These are phyloP conservation scores for Criorhina ranunculi DNA, from an alignment of 2,888 invertebrate genomes.

Conservation along the genomic window DNA sequence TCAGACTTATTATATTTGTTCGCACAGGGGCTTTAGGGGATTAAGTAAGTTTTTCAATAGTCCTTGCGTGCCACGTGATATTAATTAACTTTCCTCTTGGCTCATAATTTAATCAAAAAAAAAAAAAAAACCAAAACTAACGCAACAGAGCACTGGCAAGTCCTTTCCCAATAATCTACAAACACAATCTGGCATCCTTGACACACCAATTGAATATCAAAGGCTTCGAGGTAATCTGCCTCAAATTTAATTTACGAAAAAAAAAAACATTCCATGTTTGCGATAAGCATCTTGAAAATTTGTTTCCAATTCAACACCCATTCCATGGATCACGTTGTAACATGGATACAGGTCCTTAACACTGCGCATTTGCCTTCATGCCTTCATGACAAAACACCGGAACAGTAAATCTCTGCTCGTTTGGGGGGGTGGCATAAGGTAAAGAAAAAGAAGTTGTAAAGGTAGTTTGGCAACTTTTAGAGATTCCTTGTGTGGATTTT, in stretches of 20 bases:
- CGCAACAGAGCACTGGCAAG: conserved; percentile 6
- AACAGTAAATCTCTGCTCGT: conserved; percentile 46
- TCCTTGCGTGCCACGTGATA: conserved; percentile 18
- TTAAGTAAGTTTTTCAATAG: conserved; percentile 63
- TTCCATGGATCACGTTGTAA: not conserved
- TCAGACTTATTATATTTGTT: conserved; percentile 43
- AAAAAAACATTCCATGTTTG: not conserved
- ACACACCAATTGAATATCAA: conserved; percentile 45
- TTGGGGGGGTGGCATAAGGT: not conserved
- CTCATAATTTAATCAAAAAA: conserved; percentile 58
- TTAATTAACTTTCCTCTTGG: conserved; percentile 63
- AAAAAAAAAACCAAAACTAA: conserved; percentile 7
- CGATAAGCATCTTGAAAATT: conserved; percentile 37
- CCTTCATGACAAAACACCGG: conserved; percentile 48
- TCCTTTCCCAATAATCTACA: conserved; percentile 10
- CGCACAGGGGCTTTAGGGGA: not conserved
- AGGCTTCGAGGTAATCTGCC: conserved; percentile 23
- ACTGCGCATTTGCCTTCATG: conserved; percentile 49
- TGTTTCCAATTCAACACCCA: conserved; percentile 48
- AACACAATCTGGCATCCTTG: conserved; percentile 34
- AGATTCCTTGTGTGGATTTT: conserved; percentile 43
- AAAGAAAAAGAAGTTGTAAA: conserved; percentile 14
- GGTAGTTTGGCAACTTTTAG: conserved; percentile 53
- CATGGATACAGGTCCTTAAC: conserved; percentile 25
- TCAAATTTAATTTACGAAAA: conserved; percentile 26